Percentiles rank a stretch among this genome's conserved stretches.
Conservation (phyloP, 2,888 invertebrate species). For the Odontocerum albicorne region DNA sequence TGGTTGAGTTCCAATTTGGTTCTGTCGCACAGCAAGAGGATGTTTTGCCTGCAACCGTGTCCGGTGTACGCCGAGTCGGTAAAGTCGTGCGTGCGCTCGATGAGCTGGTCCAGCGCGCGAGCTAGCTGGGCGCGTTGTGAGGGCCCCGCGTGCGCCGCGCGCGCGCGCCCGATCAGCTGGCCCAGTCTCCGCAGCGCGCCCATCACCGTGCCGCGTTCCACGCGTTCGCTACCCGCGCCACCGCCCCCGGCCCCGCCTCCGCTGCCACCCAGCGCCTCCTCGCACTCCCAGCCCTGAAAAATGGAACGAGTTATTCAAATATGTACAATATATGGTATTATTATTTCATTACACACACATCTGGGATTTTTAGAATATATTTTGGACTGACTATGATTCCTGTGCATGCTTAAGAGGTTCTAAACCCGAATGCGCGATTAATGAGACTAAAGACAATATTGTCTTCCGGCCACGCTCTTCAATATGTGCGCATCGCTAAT, state of each 20-base stretch:
- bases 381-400: neutral
- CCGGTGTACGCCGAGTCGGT: slow-evolving; percentile 99
- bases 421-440: no score
- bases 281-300: slow-evolving; percentile 34
- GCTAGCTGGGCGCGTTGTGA: slow-evolving; percentile 75
- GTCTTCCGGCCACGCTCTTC: no score
- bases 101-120: slow-evolving; percentile 83
- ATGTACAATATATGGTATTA: no score
- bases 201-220: slow-evolving; percentile 69
- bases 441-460: no score
- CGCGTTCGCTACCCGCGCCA: slow-evolving; percentile 55
- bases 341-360: neutral
- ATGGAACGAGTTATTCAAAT: neutral
- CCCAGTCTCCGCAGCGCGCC: slow-evolving; percentile 83
- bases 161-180: slow-evolving; percentile 82
- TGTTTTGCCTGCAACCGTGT: slow-evolving; percentile 95
- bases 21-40: slow-evolving; percentile 85
- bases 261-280: slow-evolving; percentile 41
- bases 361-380: no score
- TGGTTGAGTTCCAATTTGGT: slow-evolving; percentile 90
- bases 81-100: slow-evolving; percentile 97
- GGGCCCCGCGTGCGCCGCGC: slow-evolving; percentile 68
- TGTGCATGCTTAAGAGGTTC: no score
- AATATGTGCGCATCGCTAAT: no score
- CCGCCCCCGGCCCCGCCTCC: slow-evolving; percentile 46